Percentiles rank a stretch among this genome's conserved stretches.
Conservation (phyloP, 1,140 invertebrate species). For the Lepidurus couesii region DNA sequence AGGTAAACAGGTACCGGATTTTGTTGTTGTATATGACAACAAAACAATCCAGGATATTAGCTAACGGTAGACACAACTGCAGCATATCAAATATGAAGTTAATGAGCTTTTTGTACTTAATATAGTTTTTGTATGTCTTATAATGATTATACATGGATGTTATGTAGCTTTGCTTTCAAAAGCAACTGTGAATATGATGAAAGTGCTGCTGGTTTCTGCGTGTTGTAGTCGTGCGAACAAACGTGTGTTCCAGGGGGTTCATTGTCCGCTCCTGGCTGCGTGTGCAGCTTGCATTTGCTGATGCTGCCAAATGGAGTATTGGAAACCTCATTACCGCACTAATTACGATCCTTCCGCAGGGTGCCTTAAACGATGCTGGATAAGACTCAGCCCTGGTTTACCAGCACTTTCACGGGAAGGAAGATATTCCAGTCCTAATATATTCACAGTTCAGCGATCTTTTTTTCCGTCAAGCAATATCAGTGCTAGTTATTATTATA, state of each 20-base stretch:
- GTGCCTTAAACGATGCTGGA: background rate
- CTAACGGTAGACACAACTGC: too few species aligned
- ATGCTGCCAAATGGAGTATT: constrained; percentile 3
- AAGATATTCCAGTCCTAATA: background rate
- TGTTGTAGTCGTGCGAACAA: background rate
- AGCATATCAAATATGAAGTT: too few species aligned
- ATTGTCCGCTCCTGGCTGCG: background rate
- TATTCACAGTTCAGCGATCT: background rate
- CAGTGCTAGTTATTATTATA: background rate
- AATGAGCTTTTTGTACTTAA: too few species aligned
- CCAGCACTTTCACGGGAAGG: background rate
- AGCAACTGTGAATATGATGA: background rate
- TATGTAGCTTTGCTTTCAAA: too few species aligned
- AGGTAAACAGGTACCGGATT: too few species aligned
- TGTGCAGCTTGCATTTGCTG: constrained; percentile 21
- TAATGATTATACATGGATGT: too few species aligned
- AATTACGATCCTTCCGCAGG: background rate
- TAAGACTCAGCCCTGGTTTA: background rate
- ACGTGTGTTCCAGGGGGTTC: background rate
- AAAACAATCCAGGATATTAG: too few species aligned
- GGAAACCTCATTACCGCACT: constrained; percentile 9
- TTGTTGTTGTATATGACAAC: too few species aligned
- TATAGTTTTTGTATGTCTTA: too few species aligned
- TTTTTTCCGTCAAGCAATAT: background rate
- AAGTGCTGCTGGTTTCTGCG: background rate